These are phyloP conservation scores for Xylocopa sonorina DNA, from an alignment of 1,140 invertebrate genomes.

Conservation along the genomic window DNA sequence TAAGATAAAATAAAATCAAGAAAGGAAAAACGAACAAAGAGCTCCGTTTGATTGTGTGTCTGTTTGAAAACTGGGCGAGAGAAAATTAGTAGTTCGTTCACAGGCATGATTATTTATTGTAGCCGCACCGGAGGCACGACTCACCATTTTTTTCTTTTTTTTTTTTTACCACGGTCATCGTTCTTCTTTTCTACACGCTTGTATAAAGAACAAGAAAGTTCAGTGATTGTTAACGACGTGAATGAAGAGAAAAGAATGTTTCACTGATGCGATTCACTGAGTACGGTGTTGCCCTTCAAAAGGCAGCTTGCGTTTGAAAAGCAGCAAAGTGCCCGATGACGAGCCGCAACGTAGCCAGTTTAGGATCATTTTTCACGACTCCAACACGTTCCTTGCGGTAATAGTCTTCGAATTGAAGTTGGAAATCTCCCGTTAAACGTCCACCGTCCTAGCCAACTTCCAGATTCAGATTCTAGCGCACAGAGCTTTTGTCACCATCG, in stretches of 20 bases:
- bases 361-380: slow-evolving; percentile 25
- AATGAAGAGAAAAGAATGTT: not conserved
- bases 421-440: not conserved
- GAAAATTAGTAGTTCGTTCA: not conserved
- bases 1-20: slow-evolving; percentile 44
- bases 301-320: slow-evolving; percentile 74
- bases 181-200: not conserved
- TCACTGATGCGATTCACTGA: slow-evolving; percentile 45
- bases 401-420: not conserved
- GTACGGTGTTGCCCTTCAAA: slow-evolving; percentile 75
- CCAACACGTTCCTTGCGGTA: not conserved
- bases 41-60: slow-evolving; percentile 5
- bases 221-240: not conserved
- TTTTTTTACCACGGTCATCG: too few relatives aligned
- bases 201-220: slow-evolving; percentile 1
- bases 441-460: not conserved
- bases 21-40: slow-evolving; percentile 11
- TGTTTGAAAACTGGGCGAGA: not conserved
- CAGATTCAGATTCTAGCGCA: not conserved
- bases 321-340: slow-evolving; percentile 76
- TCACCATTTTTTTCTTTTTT: not conserved
- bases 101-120: slow-evolving; percentile 28
- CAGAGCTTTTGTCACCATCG: not conserved
- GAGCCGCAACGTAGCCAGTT: slow-evolving; percentile 73
- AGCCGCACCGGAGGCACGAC: not conserved